Conservation (phyloP, 1,140 invertebrate genomes). For the Calephelis virginiensis region DNA sequence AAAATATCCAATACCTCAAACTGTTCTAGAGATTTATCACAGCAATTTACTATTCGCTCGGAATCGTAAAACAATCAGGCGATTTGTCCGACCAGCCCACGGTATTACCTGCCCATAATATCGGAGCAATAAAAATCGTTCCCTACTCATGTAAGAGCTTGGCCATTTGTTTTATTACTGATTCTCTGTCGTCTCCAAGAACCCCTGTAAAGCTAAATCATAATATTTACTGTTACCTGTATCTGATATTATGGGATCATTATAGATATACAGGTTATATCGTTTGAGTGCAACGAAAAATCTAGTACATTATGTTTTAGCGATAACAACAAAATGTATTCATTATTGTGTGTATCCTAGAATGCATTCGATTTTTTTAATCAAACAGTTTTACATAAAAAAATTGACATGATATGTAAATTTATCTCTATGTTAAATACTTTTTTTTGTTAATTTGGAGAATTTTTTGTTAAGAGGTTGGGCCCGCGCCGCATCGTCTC, state of each 20-base stretch:
- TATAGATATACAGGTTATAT: too few relatives aligned
- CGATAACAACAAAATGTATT: too few relatives aligned
- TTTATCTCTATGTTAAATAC: too few relatives aligned
- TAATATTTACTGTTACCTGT: not conserved
- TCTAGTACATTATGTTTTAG: too few relatives aligned
- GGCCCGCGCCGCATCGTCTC: too few relatives aligned
- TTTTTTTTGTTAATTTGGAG: too few relatives aligned
- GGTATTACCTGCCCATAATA: constrained; percentile 74
- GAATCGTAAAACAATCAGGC: constrained; percentile 62
- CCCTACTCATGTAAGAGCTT: constrained; percentile 61
- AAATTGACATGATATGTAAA: too few relatives aligned
- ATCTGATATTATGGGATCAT: not conserved
- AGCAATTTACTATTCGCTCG: constrained; percentile 22
- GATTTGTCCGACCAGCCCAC: constrained; percentile 58
- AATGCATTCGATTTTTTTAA: too few relatives aligned
- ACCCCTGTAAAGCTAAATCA: constrained; percentile 8
- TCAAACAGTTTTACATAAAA: too few relatives aligned
- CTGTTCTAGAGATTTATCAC: constrained; percentile 9
- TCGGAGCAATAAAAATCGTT: constrained; percentile 65
- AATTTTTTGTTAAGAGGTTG: too few relatives aligned
- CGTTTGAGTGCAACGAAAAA: too few relatives aligned
- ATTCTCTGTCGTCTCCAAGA: constrained; percentile 42
- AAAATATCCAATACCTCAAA: constrained; percentile 15
- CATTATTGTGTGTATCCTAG: too few relatives aligned
- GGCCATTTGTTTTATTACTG: constrained; percentile 73